Conservation (phyloP, 2,113 vertebrate species). For the Ardeotis arabs region DNA sequence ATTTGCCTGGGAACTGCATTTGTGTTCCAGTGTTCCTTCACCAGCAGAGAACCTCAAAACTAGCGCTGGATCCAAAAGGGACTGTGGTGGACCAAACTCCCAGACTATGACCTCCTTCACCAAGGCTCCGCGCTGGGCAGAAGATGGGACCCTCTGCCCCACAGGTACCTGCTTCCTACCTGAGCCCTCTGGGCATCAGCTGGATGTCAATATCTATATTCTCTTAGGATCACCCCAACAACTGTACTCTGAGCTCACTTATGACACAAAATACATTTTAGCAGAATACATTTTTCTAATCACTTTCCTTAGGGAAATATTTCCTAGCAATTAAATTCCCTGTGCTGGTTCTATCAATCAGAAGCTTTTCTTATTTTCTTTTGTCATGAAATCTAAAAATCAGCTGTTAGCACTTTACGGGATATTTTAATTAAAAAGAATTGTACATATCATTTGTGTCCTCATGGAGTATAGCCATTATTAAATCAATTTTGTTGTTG, state of each 20-base stretch:
- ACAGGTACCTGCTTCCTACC: background rate
- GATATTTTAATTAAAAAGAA: background rate
- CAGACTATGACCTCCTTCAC: fast-evolving
- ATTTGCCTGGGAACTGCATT: background rate
- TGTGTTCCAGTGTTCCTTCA: background rate
- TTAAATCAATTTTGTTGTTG: conserved; percentile 11
- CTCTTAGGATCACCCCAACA: background rate
- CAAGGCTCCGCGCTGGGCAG: background rate
- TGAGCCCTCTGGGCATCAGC: background rate
- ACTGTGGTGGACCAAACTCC: background rate
- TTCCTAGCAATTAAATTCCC: background rate
- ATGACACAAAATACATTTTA: background rate
- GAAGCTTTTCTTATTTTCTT: background rate
- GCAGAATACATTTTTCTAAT: background rate
- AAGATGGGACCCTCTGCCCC: no score
- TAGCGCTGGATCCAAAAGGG: background rate
- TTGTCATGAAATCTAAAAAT: background rate
- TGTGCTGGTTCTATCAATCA: background rate
- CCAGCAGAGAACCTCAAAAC: background rate
- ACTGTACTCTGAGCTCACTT: background rate
- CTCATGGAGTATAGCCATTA: background rate
- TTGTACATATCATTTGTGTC: background rate
- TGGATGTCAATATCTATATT: background rate
- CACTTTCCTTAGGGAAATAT: background rate
- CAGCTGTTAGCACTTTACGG: background rate